Percentiles rank a stretch among this genome's conserved stretches.
Evolutionary conservation across 2,113 vertebrate species (phyloP).

Genomic region (Colius striatus): DNA sequence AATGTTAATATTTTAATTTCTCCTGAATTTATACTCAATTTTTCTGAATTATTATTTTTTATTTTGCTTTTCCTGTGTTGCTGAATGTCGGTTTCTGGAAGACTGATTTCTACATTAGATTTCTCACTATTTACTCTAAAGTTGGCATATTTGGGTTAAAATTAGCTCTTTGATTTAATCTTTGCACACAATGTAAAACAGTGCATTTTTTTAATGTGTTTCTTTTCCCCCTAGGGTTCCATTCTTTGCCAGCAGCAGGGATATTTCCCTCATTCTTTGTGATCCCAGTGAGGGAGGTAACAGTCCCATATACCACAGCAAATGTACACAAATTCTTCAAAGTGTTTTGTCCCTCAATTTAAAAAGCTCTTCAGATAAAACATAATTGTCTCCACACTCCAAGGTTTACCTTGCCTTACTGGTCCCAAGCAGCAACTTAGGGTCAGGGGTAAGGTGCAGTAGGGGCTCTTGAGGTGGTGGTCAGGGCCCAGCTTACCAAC

Average conservation of each 20-base stretch:
- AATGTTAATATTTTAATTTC: not conserved
- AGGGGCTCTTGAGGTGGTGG: too few relatives aligned
- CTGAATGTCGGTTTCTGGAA: not conserved
- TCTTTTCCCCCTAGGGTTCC: not conserved
- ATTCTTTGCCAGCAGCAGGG: not conserved
- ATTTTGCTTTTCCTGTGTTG: not conserved
- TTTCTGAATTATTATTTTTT: not conserved
- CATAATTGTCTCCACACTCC: not conserved
- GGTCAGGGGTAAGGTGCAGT: too few relatives aligned
- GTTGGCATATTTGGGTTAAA: not conserved
- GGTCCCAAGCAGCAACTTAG: too few relatives aligned
- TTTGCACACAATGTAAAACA: not conserved
- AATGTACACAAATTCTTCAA: not conserved
- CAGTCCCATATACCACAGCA: rapidly evolving
- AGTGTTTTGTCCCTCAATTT: not conserved
- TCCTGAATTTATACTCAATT: not conserved
- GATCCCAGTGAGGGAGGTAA: not conserved
- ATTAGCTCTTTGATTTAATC: not conserved
- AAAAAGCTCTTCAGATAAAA: not conserved
- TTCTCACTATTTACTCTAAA: not conserved
- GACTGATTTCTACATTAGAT: not conserved
- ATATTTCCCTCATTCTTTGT: not conserved
- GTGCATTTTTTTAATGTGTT: not conserved
- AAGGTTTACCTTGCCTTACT: not conserved
- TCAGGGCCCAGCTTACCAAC: too few relatives aligned